phyloP scores from a whole-genome alignment of 2,113 vertebrate species.

The Otocyon megalotis region DNA sequence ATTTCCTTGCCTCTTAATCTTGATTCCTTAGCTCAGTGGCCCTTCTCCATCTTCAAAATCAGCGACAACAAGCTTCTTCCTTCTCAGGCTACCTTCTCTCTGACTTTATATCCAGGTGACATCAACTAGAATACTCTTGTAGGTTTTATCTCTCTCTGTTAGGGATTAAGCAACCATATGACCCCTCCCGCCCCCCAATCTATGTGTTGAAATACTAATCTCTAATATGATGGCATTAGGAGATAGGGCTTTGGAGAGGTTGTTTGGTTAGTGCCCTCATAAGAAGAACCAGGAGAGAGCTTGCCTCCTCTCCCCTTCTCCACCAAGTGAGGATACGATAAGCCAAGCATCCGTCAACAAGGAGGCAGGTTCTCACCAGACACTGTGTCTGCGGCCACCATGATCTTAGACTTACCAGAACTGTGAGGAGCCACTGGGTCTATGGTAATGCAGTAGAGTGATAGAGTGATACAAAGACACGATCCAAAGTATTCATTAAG shows the following conservation, averaged over 20 bases:
- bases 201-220: neutral
- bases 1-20: neutral
- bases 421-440: neutral
- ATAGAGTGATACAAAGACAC: neutral
- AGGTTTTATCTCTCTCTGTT: neutral
- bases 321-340: neutral
- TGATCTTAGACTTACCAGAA: neutral
- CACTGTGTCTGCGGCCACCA: neutral
- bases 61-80: neutral
- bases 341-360: neutral
- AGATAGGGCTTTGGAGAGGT: neutral
- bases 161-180: neutral
- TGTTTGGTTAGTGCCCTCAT: neutral
- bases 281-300: neutral
- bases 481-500: neutral
- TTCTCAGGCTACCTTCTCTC: neutral
- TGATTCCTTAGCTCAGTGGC: fast-evolving
- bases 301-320: neutral
- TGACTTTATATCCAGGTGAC: neutral
- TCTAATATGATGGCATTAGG: no score
- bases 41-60: neutral
- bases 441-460: no score
- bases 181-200: neutral
- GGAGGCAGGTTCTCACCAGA: neutral
- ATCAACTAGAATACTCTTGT: neutral